Evolutionary conservation across 1,140 invertebrate genomes (phyloP), one percentile per base, ranked within the genome.

Genomic region (Lepidurus apus): DNA sequence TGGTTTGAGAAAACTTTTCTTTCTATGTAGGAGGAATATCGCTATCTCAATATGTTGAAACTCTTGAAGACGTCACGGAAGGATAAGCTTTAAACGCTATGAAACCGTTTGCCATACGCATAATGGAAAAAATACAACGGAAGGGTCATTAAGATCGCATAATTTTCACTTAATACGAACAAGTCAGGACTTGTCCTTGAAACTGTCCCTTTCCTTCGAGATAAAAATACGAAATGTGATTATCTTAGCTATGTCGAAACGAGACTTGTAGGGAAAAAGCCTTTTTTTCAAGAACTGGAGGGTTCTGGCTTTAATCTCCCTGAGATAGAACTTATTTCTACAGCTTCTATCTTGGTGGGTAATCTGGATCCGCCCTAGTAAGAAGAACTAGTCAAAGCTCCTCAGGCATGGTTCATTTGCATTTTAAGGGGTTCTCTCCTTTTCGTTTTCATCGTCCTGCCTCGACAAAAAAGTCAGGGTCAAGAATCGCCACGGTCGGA

Each of bases 301-400:
- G 6, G 17, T 65, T 65, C 21, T 65, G 53, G 9, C 13, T 9
- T 9, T 7, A 65, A 1, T 17, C 13, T 11, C 17, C 8, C 13
- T 65, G 7, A 65, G n/a, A 21, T 65, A 9, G 53, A 21, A 65
- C 17, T n/a, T 65, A 65, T 65, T 65, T 65, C 53, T 65, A 21
- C 53, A 9, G 13, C 1, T 65, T 65, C n/a, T 65, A 65, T 65
- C 53, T 65, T 65, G 13, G 53, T 17, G 53, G 34, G 53, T 21
- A 65, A 65, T 65, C 53, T n/a, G 13, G n/a, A 21, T 65, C 53
- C 53, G 53, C 53, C 53, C 13, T 65, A 21, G 6, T 65, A 65
- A 65, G 53, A 65, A 65, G 53, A 65, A 65, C 53, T 65, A 65
- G 53, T 65, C 21, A 21, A 65, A 65, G 53, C 21, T 21, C 17